A percentile compares a stretch with the other conserved stretches of the same genome.
Conservation (phyloP, 2,113 vertebrate species). For the Chionomys nivalis region DNA sequence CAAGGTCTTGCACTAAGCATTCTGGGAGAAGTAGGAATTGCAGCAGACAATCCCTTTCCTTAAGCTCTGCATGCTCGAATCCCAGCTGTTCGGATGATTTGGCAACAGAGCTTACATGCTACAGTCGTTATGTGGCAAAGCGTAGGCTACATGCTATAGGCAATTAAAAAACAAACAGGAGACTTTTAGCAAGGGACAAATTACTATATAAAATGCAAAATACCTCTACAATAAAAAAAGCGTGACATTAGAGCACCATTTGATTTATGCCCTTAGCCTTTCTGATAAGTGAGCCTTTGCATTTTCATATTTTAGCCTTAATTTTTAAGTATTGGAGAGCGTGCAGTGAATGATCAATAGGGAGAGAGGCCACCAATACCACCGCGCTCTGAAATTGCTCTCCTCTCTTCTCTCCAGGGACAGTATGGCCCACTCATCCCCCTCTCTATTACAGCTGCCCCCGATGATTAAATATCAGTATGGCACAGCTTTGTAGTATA, state of each 20-base stretch:
- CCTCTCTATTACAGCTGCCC: constrained; percentile 83
- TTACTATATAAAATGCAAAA: constrained; percentile 83
- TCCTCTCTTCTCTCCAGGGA: constrained; percentile 76
- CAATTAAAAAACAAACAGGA: constrained; percentile 80
- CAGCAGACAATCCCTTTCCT: constrained; percentile 30
- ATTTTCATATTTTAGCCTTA: constrained; percentile 84
- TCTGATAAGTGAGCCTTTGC: constrained; percentile 82
- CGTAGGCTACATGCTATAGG: constrained; percentile 72
- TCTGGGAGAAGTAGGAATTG: background rate
- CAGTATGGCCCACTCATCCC: constrained; percentile 70
- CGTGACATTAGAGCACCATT: constrained; percentile 76
- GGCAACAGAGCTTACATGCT: constrained; percentile 67
- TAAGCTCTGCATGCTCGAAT: constrained; percentile 40
- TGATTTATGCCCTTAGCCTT: constrained; percentile 84
- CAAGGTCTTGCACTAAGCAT: background rate
- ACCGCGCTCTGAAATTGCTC: constrained; percentile 74
- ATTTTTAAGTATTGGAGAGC: constrained; percentile 73
- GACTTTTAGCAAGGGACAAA: constrained; percentile 82
- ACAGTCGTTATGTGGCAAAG: constrained; percentile 68
- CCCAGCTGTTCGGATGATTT: constrained; percentile 43
- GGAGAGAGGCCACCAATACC: constrained; percentile 73
- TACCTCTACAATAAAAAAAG: constrained; percentile 82
- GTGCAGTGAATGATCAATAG: constrained; percentile 81
- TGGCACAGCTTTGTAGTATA: constrained; percentile 81
- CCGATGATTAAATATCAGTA: constrained; percentile 87